phyloP scores from a whole-genome alignment of 2,113 vertebrate species.

The Psettodes erumei region DNA sequence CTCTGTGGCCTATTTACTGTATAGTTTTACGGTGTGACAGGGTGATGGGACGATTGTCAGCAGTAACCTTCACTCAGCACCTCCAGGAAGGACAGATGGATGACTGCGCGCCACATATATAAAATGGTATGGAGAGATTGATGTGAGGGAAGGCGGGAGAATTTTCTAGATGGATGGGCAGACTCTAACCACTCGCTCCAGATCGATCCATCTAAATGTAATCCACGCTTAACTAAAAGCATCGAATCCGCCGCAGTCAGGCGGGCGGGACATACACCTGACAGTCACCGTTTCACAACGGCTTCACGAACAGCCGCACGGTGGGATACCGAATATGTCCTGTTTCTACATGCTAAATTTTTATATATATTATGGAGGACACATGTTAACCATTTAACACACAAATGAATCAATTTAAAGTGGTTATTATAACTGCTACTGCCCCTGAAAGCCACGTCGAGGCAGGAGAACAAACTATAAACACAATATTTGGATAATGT shows the following conservation, averaged over 20 bases:
- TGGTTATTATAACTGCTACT: no score
- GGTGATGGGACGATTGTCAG: slow-evolving; percentile 25
- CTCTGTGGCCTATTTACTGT: neutral
- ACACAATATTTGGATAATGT: neutral
- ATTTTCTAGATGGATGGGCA: slow-evolving; percentile 10
- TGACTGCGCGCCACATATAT: slow-evolving; percentile 5
- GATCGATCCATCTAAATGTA: slow-evolving; percentile 35
- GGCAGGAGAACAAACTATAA: neutral
- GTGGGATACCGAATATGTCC: neutral
- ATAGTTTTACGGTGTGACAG: neutral
- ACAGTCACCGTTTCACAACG: slow-evolving; percentile 5
- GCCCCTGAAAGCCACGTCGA: no score
- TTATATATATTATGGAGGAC: neutral
- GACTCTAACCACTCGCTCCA: slow-evolving; percentile 17
- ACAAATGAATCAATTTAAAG: no score
- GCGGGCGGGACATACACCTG: slow-evolving; percentile 15
- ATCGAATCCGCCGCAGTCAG: slow-evolving; percentile 1
- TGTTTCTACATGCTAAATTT: neutral
- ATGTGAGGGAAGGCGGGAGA: neutral
- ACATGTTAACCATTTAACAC: no score
- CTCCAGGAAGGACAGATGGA: slow-evolving; percentile 8
- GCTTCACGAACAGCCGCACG: slow-evolving; percentile 14
- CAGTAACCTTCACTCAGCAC: slow-evolving; percentile 21
- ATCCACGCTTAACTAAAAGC: slow-evolving; percentile 27
- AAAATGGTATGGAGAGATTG: neutral